Conservation (phyloP, 2,797 vertebrate species). For the Molothrus aeneus region DNA sequence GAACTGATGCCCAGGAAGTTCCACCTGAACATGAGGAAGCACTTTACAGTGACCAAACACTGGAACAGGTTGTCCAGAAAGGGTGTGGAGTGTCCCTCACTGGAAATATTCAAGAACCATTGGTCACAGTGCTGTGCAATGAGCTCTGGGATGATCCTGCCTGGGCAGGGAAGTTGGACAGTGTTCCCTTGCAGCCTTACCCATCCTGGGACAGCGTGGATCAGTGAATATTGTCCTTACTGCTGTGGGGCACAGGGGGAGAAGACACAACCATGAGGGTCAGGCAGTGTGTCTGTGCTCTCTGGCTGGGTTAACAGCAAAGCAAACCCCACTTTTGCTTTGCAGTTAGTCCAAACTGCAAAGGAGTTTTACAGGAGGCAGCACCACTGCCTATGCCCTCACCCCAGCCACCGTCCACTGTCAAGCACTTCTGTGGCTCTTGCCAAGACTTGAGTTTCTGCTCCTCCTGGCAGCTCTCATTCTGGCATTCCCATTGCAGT, state of each 20-base stretch:
- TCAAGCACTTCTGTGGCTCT: background rate
- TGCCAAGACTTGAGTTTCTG: background rate
- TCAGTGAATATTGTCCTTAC: background rate
- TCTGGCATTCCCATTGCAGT: background rate
- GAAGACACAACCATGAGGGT: background rate
- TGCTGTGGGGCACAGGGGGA: background rate
- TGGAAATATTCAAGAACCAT: background rate
- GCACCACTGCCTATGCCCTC: background rate
- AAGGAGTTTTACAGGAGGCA: background rate
- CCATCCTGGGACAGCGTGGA: fast-evolving
- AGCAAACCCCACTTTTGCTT: background rate
- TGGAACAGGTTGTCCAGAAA: background rate
- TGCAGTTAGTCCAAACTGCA: background rate
- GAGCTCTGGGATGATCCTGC: background rate
- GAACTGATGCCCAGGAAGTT: background rate
- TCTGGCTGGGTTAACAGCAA: background rate
- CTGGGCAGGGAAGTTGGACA: background rate
- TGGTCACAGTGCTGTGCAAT: too few relatives aligned
- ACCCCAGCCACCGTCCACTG: too few relatives aligned
- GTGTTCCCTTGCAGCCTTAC: background rate
- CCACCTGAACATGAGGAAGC: background rate
- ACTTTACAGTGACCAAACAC: too few relatives aligned
- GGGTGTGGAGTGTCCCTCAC: background rate
- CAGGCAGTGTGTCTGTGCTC: background rate
- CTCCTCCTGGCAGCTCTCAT: background rate